Base-by-base conservation (phyloP, 2,113 vertebrate genomes). In the Aix galericulata region DNA sequence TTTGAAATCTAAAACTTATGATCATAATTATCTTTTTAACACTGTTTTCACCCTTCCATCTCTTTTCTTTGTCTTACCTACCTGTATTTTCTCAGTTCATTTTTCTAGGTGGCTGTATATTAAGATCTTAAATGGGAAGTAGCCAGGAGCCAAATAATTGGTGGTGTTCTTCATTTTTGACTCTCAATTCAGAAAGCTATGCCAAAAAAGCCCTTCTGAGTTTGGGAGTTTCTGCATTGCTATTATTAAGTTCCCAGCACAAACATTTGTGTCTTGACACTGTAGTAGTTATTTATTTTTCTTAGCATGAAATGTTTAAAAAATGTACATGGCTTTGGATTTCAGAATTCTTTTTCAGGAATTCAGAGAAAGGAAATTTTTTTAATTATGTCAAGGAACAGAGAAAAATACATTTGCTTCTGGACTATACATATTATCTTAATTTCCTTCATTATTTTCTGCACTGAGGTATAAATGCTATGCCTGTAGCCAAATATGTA, bases 401-500 rank as follows among this genome's bases (percentile, higher is more conserved):
- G 17, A 93, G 40, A 75, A 95, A 93, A 93, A 79, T 66, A 46
- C 44, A 71, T 85, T 97, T 85, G 74, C 62, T 96, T 96, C 90
- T 94, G 81, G 74, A 95, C 90, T 42, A 44, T 92, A 93, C 82
- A 89, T 91, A 97, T 95, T 97, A 97, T 97, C 95, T 97, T 82
- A 55, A 46, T 91, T 95, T 97, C 83, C 80, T 96, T 96, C 95
- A 96, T 97, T 97, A 97, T 97, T 97, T 95, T 94, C 83, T 95
- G 84, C 91, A 66, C 71, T 83, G 46, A 95, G 95, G 67, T 91
- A 97, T 87, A 96, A 97, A 96, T 96, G 90, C 76, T 91, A 48
- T 76, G 95, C 97, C 96, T 93, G 89, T 87, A 94, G 96, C 89
- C 96, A 98, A 97, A 97, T 96, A 91, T 90, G 95, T 96, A 97